Base-by-base conservation (phyloP, 2,888 invertebrate genomes). In the Yponomeuta malinellus region DNA sequence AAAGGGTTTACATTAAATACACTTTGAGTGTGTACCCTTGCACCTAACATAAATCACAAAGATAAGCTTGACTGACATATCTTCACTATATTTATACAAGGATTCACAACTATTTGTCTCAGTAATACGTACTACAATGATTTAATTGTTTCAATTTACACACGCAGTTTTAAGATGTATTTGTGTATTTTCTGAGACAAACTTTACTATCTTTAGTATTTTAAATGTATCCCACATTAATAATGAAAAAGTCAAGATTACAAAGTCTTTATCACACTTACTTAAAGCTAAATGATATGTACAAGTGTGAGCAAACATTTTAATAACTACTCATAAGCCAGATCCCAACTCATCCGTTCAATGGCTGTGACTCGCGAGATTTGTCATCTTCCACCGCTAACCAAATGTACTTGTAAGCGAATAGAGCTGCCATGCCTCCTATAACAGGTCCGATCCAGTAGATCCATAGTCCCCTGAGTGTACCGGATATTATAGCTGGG, bases 391-490 rank as follows among this genome's bases (percentile, higher is more conserved):
- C 43, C 43, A 15, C 52, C 52, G 65, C 29, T 8, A 65, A 43
- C 70, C 71, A 72, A 63, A 70, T 64, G 48, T 70, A 72, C 29
- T 70, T 74, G 66, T 78, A 78, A 5, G 74, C 9, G 3, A 75
- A 2, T 0, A 84, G 78, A 4, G 89, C 80, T 8, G 88, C 3
- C 9, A 79, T 74, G 63, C 85, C 84, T 3, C 90, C 92, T 0
- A 87, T 33, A 1, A 85, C 70, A 0, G 96, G 96, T 31, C 94
- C 96, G 8, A 93, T 83, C 95, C 96, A 96, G 78, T 94, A 96
- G 1, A 94, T 87, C 96, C 96, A 97, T 74, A 96, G 96, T 48
- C 89, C 76, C 0, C 81, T 74, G 94, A 96, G 96, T 64, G 92
- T 87, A 2, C 93, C 93, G 59, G 95, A 95, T 92, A 95, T 94